phyloP scores from a whole-genome alignment of 1,140 invertebrate species.

The Drosophila lini region DNA sequence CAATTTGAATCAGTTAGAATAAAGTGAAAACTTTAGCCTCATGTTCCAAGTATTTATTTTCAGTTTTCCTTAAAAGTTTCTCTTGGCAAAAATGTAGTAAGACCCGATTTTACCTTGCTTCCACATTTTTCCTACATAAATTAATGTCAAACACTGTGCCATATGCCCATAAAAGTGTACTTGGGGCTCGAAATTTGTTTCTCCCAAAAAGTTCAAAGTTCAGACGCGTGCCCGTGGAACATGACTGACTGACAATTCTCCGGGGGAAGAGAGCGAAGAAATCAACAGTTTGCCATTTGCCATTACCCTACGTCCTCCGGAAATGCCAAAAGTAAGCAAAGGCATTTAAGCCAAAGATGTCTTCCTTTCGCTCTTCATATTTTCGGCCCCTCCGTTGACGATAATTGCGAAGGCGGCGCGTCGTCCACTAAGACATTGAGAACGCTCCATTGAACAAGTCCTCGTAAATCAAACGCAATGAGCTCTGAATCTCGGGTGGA shows the following conservation, averaged over 20 bases:
- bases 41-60: conserved; percentile 6
- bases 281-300: conserved; percentile 73
- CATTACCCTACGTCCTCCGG: conserved; percentile 14
- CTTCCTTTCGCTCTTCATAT: neutral
- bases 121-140: conserved; percentile 19
- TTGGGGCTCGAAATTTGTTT: conserved; percentile 20
- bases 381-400: conserved; percentile 36
- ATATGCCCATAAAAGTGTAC: conserved; percentile 37
- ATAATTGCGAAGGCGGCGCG: conserved; percentile 59
- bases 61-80: conserved; percentile 1
- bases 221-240: conserved; percentile 59
- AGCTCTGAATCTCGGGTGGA: conserved; percentile 11
- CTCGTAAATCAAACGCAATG: conserved; percentile 67
- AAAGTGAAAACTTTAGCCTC: conserved; percentile 7
- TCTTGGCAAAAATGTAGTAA: neutral
- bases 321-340: conserved; percentile 46
- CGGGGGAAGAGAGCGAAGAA: conserved; percentile 43
- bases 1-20: conserved; percentile 12
- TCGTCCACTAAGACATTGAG: conserved; percentile 48
- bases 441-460: conserved; percentile 60
- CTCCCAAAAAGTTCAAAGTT: conserved; percentile 71
- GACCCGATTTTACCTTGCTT: neutral
- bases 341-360: conserved; percentile 40
- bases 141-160: conserved; percentile 37
- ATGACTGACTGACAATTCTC: conserved; percentile 36